A percentile compares a stretch with the other conserved stretches of the same genome.
Evolutionary conservation across 2,113 vertebrate species (phyloP).

Genomic region (Enhydra lutris): DNA sequence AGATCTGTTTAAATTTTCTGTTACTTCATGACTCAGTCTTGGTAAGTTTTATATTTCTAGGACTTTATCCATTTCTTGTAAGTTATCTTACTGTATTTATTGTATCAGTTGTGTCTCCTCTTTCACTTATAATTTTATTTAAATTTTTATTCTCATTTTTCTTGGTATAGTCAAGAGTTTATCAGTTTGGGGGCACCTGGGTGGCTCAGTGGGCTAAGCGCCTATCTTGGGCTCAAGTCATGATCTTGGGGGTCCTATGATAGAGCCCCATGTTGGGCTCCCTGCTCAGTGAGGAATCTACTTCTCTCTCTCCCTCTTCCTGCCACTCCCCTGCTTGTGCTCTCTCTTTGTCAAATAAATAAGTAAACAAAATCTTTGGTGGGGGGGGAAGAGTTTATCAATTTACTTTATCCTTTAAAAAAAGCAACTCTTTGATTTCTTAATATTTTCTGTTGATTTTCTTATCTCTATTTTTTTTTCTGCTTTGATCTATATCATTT

Average conservation of each 20-base stretch:
- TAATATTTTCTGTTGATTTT: neutral
- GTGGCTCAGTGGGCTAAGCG: no score
- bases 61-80: neutral
- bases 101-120: neutral
- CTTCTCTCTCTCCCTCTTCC: no score
- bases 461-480: neutral
- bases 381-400: neutral
- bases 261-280: no score
- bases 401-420: neutral
- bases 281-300: no score
- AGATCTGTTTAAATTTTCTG: neutral
- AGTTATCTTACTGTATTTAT: neutral
- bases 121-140: neutral
- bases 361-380: no score
- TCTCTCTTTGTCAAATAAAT: no score
- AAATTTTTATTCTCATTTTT: neutral
- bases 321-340: no score
- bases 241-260: no score
- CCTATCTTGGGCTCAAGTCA: no score
- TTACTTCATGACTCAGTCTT: neutral
- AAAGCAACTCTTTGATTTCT: neutral
- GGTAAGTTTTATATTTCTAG: neutral
- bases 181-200: neutral
- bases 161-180: neutral
- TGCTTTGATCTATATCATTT: neutral